Conservation (phyloP, 2,888 invertebrate genomes). For the Euphydryas editha region DNA sequence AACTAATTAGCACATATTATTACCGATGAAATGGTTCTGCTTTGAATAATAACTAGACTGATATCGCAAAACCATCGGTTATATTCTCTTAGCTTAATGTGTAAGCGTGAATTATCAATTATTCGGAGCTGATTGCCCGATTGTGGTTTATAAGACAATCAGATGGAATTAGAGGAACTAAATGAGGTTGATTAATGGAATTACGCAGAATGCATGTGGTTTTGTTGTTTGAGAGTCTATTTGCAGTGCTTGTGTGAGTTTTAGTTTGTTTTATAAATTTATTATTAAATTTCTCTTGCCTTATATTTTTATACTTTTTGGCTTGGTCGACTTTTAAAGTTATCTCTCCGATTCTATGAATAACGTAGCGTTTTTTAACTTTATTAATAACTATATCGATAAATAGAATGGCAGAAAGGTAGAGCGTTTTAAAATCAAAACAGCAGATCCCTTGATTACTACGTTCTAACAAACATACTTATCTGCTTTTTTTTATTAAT, state of each 20-base stretch:
- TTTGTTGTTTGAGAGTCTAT: neutral
- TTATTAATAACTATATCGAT: too few species aligned
- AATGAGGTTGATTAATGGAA: neutral
- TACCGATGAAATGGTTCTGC: neutral
- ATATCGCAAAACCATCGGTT: neutral
- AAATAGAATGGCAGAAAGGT: too few species aligned
- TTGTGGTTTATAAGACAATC: constrained; percentile 7
- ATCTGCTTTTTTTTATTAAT: too few species aligned
- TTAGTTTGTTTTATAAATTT: neutral
- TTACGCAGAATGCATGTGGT: neutral
- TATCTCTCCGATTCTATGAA: too few species aligned
- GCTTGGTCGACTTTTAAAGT: too few species aligned
- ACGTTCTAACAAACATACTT: too few species aligned
- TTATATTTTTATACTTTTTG: too few species aligned
- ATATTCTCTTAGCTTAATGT: constrained; percentile 1
- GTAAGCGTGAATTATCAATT: constrained; percentile 4
- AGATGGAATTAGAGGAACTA: neutral
- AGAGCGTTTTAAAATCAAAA: too few species aligned
- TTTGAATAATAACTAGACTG: constrained; percentile 7
- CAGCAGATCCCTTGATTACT: too few species aligned
- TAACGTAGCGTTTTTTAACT: too few species aligned
- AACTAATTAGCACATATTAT: constrained; percentile 10
- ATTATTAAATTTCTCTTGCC: neutral
- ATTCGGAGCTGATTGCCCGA: constrained; percentile 1
- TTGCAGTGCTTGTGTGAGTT: neutral